Conservation (phyloP, 2,797 vertebrate genomes). For the Falco cherrug region DNA sequence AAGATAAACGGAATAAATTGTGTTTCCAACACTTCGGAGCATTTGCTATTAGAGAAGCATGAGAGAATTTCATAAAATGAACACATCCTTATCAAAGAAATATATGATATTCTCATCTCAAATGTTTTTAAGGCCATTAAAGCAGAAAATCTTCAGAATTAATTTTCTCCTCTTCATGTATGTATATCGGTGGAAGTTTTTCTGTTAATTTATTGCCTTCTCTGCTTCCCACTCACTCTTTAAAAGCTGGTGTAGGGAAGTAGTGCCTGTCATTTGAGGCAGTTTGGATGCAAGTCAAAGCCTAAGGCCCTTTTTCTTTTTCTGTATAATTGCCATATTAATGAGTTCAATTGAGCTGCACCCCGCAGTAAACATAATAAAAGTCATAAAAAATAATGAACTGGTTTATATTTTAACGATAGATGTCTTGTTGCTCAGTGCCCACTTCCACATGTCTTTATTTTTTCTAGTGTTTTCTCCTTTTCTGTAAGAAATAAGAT, state of each 20-base stretch:
- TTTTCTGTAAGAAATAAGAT: conserved; percentile 24
- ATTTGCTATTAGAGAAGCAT: background rate
- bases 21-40: background rate
- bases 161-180: background rate
- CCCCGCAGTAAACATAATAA: conserved; percentile 70
- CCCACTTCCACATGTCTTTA: conserved; percentile 20
- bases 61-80: background rate
- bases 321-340: conserved; percentile 71
- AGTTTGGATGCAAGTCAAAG: conserved; percentile 69
- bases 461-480: conserved; percentile 3
- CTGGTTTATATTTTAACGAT: conserved; percentile 54
- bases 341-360: conserved; percentile 68
- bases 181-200: background rate
- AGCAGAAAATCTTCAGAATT: conserved; percentile 4
- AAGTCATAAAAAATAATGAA: conserved; percentile 75
- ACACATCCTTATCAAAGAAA: background rate
- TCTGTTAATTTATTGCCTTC: conserved; percentile 19
- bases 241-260: conserved; percentile 36
- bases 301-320: conserved; percentile 58
- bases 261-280: conserved; percentile 50
- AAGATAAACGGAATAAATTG: background rate
- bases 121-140: background rate
- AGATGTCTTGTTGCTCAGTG: conserved; percentile 43
- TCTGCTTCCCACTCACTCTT: conserved; percentile 28
- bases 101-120: background rate